These are phyloP conservation scores for Agelaius tricolor DNA, from an alignment of 2,113 vertebrate genomes.

Conservation along the genomic window DNA sequence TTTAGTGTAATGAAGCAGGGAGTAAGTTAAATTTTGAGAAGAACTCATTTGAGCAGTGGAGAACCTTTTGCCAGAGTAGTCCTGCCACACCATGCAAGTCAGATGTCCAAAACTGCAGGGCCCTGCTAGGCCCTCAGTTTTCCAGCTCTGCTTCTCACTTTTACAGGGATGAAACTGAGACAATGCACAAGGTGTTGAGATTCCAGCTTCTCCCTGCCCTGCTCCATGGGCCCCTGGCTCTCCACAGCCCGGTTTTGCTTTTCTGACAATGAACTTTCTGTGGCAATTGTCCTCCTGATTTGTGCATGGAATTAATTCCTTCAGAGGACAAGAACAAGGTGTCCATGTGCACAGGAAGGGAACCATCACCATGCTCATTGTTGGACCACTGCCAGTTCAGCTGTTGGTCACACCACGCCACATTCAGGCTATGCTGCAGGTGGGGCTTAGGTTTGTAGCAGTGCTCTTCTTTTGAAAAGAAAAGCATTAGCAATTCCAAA, in stretches of 20 bases:
- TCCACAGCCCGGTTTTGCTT: background rate
- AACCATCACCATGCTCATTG: background rate
- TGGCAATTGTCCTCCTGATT: background rate
- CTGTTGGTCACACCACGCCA: background rate
- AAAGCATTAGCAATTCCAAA: background rate
- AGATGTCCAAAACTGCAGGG: background rate
- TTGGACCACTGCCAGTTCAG: background rate
- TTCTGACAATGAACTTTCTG: background rate
- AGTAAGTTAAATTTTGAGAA: too few relatives aligned
- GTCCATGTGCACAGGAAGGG: fast-evolving
- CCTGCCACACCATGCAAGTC: background rate
- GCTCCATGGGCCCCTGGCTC: fast-evolving
- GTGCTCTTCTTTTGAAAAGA: background rate
- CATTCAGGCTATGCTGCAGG: background rate
- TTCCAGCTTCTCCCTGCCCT: background rate
- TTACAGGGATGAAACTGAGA: background rate
- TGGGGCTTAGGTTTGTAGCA: background rate
- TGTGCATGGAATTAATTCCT: background rate
- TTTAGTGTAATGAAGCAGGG: too few relatives aligned
- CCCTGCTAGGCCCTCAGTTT: background rate
- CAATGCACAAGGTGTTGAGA: fast-evolving
- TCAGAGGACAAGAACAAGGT: background rate
- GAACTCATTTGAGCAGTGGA: background rate
- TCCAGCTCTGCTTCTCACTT: background rate
- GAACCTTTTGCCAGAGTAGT: background rate